Base-by-base conservation (phyloP, 2,797 vertebrate genomes). In the Agapornis canus region DNA sequence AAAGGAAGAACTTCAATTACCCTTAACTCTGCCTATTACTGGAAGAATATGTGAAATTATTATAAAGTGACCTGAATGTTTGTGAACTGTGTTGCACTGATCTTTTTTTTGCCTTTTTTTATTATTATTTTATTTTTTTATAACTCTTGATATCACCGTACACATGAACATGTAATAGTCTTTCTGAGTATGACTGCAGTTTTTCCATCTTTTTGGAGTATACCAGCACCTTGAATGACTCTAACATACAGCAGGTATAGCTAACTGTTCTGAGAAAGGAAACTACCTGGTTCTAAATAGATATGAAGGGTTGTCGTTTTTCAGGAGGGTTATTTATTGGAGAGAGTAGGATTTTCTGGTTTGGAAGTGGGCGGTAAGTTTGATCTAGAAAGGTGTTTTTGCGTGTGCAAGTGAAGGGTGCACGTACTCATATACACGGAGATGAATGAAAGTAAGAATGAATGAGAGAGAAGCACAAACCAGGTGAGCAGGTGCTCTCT, bases 401-500 rank as follows among this genome's bases (percentile, higher is more conserved):
- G 45, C 8, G 12, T 64, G 43, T 73, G 2, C 31, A 49, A 32
- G 49, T 43, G 66, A 77, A n/a, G 60, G 68, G 6, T 35, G 35
- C 26, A 5, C 15, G 17, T 11, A 52, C 31, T 42, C 0, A 0
- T 18, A 32, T 16, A 31, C 16, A 12, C 11, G 49, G 64, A 82
- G 48, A 64, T 82, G 92, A 79, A 52, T 4, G 17, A 18, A 19
- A 0, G 10, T 43, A 9, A 27, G 69, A 56, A 40, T 64, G 83
- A 83, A 76, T 8, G 64, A 70, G 47, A 60, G 79, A 79, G 89
- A 93, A 73, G 78, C 94, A 89, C 82, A 96, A 94, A 94, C 73
- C 91, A 94, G 96, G 96, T 87, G 82, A 96, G 45, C 84, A 97
- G 96, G 95, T 96, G 97, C 95, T 95, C 96, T 94, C 97, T 94